A percentile compares a stretch with the other conserved stretches of the same genome.
phyloP scores from a whole-genome alignment of 2,797 vertebrate genomes.

The Jordanella pulchra region DNA sequence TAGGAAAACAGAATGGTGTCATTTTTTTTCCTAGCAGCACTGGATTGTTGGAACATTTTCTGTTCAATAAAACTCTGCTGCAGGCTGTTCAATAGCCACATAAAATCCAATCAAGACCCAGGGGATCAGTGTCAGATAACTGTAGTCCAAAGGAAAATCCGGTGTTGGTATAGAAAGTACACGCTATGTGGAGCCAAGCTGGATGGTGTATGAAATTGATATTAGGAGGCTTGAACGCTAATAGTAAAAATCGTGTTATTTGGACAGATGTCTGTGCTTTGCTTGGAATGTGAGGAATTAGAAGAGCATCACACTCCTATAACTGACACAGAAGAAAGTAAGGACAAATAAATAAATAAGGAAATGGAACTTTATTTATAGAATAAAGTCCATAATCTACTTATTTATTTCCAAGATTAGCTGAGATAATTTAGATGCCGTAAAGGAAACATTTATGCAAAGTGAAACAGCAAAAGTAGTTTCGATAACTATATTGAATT shows the following conservation, averaged over 20 bases:
- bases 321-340: background rate
- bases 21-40: conserved; percentile 44
- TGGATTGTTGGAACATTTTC: conserved; percentile 57
- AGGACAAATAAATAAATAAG: background rate
- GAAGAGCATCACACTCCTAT: background rate
- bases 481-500: background rate
- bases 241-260: background rate
- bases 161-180: conserved; percentile 16
- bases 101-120: conserved; percentile 71
- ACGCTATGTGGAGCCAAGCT: conserved; percentile 17
- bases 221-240: conserved; percentile 11
- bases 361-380: background rate
- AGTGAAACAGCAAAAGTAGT: background rate
- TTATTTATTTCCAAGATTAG: background rate
- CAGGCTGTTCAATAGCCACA: conserved; percentile 55
- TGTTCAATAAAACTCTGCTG: conserved; percentile 62
- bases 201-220: conserved; percentile 24
- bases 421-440: background rate
- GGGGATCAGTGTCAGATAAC: conserved; percentile 60
- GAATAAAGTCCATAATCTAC: background rate
- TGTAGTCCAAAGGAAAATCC: conserved; percentile 37
- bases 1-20: conserved; percentile 24
- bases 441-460: background rate
- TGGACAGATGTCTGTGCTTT: conserved; percentile 13
- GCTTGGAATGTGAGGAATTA: conserved; percentile 7